Evolutionary conservation across 2,888 invertebrate species (phyloP).

Genomic region (Euplagia quadripunctaria): DNA sequence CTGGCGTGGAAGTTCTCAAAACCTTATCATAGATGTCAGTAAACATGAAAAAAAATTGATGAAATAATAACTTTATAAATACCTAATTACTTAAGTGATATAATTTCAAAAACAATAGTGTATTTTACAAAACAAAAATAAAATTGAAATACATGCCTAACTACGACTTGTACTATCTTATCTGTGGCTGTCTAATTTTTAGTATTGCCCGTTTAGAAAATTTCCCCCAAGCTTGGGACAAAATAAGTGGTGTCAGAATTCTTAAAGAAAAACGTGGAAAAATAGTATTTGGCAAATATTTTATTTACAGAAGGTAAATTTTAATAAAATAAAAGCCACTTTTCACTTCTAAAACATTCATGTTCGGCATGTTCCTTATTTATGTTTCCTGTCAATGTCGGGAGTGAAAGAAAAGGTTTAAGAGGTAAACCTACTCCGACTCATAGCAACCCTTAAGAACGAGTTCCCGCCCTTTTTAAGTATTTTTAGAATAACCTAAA

Average conservation of each 20-base stretch:
- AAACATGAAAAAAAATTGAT: not conserved
- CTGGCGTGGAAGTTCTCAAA: not conserved
- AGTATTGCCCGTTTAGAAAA: not conserved
- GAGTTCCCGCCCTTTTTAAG: conserved; percentile 38
- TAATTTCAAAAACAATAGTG: not conserved
- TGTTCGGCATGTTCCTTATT: no score
- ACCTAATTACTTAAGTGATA: not conserved
- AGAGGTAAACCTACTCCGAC: no score
- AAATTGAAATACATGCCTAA: not conserved
- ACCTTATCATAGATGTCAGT: conserved; percentile 10
- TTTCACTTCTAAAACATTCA: no score
- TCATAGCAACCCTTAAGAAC: no score
- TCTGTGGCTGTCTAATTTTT: not conserved
- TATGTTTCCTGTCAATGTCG: no score
- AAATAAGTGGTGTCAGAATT: not conserved
- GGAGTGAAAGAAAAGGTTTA: no score
- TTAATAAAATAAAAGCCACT: no score
- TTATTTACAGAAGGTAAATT: no score
- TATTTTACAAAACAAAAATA: not conserved
- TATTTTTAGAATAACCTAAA: conserved; percentile 18
- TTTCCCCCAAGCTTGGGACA: not conserved
- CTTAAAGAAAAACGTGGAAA: no score
- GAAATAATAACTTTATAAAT: not conserved
- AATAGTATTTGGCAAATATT: no score
- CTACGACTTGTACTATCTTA: not conserved